These are phyloP conservation scores for Meliscaeva auricollis DNA, from an alignment of 2,888 invertebrate genomes.

Conservation along the genomic window DNA sequence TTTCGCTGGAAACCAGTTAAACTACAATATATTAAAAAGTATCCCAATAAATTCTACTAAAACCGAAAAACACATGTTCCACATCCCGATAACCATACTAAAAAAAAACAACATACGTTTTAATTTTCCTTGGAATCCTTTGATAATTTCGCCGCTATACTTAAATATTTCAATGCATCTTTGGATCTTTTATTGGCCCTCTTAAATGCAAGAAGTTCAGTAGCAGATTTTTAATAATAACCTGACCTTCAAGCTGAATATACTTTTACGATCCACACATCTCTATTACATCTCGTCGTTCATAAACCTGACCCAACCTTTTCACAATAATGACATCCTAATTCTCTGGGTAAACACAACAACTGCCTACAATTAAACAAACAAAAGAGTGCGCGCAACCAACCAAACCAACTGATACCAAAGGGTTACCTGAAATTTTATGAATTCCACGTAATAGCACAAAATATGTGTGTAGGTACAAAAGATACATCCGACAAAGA, in stretches of 20 bases:
- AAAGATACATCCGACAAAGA: slow-evolving; percentile 18
- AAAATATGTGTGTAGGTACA: slow-evolving; percentile 5
- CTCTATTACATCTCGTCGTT: neutral
- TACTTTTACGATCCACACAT: slow-evolving; percentile 41
- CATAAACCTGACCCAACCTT: slow-evolving; percentile 10
- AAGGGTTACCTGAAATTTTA: slow-evolving; percentile 44
- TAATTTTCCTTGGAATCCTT: neutral
- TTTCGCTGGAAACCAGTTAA: too few relatives aligned
- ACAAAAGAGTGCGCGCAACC: slow-evolving; percentile 38
- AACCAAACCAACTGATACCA: slow-evolving; percentile 14
- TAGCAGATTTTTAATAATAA: slow-evolving; percentile 53
- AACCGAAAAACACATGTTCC: slow-evolving; percentile 11
- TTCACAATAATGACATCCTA: slow-evolving; percentile 48
- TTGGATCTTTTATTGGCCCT: neutral
- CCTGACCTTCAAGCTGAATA: slow-evolving; percentile 37
- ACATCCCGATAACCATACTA: neutral
- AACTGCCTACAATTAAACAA: slow-evolving; percentile 57
- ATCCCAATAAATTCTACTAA: too few relatives aligned
- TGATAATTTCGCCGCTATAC: neutral
- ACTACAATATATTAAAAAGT: too few relatives aligned
- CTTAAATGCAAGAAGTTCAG: slow-evolving; percentile 15
- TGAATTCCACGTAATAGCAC: slow-evolving; percentile 49
- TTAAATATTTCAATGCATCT: neutral
- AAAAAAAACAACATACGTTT: neutral
- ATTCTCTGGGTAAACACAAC: slow-evolving; percentile 61